Evolutionary conservation across 2,888 invertebrate species (phyloP).

Genomic region (Nomada ruficornis): DNA sequence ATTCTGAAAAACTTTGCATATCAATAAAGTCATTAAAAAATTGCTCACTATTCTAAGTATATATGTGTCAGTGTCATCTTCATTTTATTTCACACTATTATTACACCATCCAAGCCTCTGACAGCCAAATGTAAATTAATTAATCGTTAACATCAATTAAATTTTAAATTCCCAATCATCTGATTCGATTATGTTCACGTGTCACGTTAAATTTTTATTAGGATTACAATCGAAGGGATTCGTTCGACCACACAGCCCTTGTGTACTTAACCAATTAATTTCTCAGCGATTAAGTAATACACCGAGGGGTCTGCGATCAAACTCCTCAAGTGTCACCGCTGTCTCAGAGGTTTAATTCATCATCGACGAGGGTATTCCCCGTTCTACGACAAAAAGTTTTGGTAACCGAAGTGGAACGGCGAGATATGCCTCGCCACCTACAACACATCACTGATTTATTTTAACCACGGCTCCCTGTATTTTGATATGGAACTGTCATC

Average conservation of each 20-base stretch:
- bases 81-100: too few species aligned
- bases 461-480: constrained; percentile 25
- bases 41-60: too few species aligned
- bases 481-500: constrained; percentile 50
- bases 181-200: too few species aligned
- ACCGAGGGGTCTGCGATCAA: not conserved
- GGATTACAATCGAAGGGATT: not conserved
- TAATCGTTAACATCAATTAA: too few species aligned
- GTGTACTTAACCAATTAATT: constrained; percentile 17
- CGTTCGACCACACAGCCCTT: not conserved
- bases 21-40: too few species aligned
- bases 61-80: too few species aligned
- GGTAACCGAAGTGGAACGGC: constrained; percentile 30
- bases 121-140: too few species aligned
- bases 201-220: not conserved
- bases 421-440: constrained; percentile 38
- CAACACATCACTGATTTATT: constrained; percentile 47
- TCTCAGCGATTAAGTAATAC: constrained; percentile 32
- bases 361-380: constrained; percentile 25
- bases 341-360: constrained; percentile 40
- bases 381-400: constrained; percentile 39
- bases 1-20: too few species aligned
- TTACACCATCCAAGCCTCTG: too few species aligned
- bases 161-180: too few species aligned
- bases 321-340: constrained; percentile 14